These are phyloP conservation scores for Oryctes rhinoceros DNA, from an alignment of 1,140 invertebrate genomes.

Conservation along the genomic window DNA sequence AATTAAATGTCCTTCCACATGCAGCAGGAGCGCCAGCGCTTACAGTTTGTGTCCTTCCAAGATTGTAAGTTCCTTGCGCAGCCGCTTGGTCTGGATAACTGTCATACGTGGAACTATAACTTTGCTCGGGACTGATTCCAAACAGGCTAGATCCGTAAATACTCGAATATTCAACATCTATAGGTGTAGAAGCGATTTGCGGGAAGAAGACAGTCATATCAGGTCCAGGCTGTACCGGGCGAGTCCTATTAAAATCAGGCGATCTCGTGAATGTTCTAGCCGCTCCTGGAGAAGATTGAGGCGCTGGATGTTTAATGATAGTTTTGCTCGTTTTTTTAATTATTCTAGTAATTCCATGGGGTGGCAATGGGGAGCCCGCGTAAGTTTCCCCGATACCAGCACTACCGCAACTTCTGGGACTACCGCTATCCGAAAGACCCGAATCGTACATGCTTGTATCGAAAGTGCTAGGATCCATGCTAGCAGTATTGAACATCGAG, in stretches of 20 bases:
- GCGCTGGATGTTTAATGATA: background rate
- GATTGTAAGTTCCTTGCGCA: background rate
- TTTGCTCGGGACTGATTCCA: background rate
- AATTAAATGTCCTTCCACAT: background rate
- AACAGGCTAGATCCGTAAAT: background rate
- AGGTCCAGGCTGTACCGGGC: background rate
- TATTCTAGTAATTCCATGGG: background rate
- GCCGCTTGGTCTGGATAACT: background rate
- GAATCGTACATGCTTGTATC: background rate
- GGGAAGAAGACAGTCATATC: background rate
- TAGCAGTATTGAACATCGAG: background rate
- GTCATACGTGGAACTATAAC: background rate
- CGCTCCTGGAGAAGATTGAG: background rate
- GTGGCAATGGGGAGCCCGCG: background rate
- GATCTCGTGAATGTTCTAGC: background rate
- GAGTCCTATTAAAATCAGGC: background rate
- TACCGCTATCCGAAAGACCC: background rate
- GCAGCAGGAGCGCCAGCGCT: background rate
- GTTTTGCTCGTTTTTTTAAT: conserved; percentile 24
- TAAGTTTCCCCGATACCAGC: background rate
- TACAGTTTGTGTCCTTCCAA: background rate
- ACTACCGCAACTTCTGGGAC: too few relatives aligned
- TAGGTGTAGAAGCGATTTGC: background rate
- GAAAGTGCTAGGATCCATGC: background rate
- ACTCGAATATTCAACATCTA: background rate